Base-by-base conservation (phyloP, 2,888 invertebrate genomes). In the Tolmerus cingulatus region DNA sequence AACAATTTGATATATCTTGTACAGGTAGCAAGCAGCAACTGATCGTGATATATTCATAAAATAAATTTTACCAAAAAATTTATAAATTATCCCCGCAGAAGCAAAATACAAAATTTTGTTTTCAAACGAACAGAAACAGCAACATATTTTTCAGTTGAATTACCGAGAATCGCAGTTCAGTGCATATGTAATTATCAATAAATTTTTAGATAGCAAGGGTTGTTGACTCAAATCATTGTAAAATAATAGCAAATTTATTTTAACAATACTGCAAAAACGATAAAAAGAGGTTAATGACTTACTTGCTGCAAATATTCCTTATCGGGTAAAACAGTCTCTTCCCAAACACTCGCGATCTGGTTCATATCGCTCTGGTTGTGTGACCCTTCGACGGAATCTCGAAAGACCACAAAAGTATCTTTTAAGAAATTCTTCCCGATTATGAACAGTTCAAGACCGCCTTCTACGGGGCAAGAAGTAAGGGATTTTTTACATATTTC, bases 381-480 rank as follows among this genome's bases (percentile, higher is more conserved):
- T 37, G 90, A 90, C 87, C 90, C 91, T 51, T 92, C 92, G 86
- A 90, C 91, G 12, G 91, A 90, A 89, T 92, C 92, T 89, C 92
- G 91, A 93, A 98, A 97, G 89, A 96, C 95, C 16, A 98, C 96
- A 89, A 96, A 95, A 7, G 97, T 97, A 93, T 98, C 98, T 93
- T 98, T 98, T 77, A 97, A 94, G 92, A 98, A 98, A 93, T 98
- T 98, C 93, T 98, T 98, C 51, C 98, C 98, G 88, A 98, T 94
- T 74, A 98, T 95, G 92, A 97, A 97, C 84, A 98, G 93, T 92
- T 98, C 97, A 88, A 96, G 92, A 0, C 97, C 97, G 8, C 97
- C 98, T 84, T 94, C 94, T 4, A 96, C 96, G 8, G 96, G 96
- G 91, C 96, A 96, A 34, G 97, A 96, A 37, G 95, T 95, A 12